A percentile compares a stretch with the other conserved stretches of the same genome.
Conservation (phyloP, 2,113 vertebrate genomes). For the Leuciscus idus region DNA sequence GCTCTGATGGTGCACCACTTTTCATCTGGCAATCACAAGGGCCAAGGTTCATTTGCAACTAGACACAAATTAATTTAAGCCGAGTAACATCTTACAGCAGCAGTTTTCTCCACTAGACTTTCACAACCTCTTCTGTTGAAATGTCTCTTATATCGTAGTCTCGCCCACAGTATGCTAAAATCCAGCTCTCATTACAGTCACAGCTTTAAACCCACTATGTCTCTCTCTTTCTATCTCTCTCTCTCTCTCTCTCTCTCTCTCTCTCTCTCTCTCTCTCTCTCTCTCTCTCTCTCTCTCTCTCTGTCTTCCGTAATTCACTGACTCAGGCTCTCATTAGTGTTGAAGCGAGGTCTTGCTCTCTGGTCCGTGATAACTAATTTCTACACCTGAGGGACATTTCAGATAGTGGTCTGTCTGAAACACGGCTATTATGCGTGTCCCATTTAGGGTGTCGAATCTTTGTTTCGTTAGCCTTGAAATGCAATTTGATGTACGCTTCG, state of each 20-base stretch:
- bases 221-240: too few relatives aligned
- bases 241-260: too few relatives aligned
- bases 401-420: slow-evolving; percentile 31
- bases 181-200: slow-evolving; percentile 37
- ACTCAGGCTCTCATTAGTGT: slow-evolving; percentile 35
- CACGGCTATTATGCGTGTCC: slow-evolving; percentile 23
- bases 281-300: background rate
- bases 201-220: background rate
- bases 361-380: slow-evolving; percentile 16
- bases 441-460: slow-evolving; percentile 19
- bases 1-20: background rate
- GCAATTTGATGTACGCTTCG: background rate
- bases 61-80: slow-evolving; percentile 1
- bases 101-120: slow-evolving; percentile 9
- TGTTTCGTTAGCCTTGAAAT: slow-evolving; percentile 16
- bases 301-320: slow-evolving; percentile 31
- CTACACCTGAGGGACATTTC: slow-evolving; percentile 46
- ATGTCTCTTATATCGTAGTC: background rate
- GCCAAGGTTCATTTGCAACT: slow-evolving; percentile 29
- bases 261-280: too few relatives aligned
- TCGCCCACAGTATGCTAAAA: background rate
- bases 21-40: background rate
- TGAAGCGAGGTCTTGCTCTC: slow-evolving; percentile 24
- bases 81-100: background rate
- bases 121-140: background rate